A percentile compares a stretch with the other conserved stretches of the same genome.
Evolutionary conservation across 1,140 invertebrate species (phyloP).

Genomic region (Eufriesea mexicana): DNA sequence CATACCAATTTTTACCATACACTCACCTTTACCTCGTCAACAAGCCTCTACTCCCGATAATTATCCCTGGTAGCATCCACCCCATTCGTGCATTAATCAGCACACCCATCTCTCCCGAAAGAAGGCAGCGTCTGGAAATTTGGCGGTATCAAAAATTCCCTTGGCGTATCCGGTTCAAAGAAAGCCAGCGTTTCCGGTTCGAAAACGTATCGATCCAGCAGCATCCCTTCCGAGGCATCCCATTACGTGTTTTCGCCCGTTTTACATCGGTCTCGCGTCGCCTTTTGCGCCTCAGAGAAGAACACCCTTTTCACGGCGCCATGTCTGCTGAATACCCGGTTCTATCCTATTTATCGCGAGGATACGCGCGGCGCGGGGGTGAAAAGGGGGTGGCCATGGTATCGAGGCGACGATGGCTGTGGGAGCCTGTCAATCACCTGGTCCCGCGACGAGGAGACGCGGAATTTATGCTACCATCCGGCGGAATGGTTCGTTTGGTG

Average conservation of each 20-base stretch:
- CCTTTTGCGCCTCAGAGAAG: constrained; percentile 12
- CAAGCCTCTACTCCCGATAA: no score
- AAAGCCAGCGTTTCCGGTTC: background rate
- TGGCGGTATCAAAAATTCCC: background rate
- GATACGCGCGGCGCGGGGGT: no score
- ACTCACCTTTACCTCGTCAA: no score
- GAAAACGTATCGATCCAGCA: background rate
- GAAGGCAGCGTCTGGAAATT: background rate
- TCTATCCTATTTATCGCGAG: constrained; percentile 29
- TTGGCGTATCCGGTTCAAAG: background rate
- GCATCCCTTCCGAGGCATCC: background rate
- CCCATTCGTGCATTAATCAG: no score
- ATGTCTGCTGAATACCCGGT: background rate
- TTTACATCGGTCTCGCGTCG: constrained; percentile 24
- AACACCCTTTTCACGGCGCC: constrained; percentile 3
- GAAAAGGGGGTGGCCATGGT: background rate
- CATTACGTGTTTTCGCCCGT: constrained; percentile 28
- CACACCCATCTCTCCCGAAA: background rate
- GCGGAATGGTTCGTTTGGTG: background rate
- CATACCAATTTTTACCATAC: no score
- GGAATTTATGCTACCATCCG: constrained; percentile 21
- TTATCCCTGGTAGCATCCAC: no score
- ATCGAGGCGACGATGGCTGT: background rate
- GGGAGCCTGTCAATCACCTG: constrained; percentile 19
- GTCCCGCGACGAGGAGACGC: background rate